Percentiles rank a stretch among this genome's conserved stretches.
phyloP scores from a whole-genome alignment of 2,113 vertebrate species.

The Vicugna pacos region DNA sequence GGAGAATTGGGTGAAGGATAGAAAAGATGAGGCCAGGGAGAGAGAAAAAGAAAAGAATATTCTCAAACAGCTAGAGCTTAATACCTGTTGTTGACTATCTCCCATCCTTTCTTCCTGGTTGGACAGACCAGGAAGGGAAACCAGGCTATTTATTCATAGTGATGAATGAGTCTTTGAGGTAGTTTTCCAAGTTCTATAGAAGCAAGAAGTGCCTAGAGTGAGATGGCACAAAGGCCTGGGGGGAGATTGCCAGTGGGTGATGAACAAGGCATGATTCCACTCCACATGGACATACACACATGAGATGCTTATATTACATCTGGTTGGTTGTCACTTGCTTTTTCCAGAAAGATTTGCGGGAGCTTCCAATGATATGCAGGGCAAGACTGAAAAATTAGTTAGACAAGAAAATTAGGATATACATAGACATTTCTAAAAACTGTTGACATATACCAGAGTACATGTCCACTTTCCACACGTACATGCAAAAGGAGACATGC shows the following conservation, averaged over 20 bases:
- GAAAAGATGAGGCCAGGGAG: background rate
- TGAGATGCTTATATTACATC: background rate
- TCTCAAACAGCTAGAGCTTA: background rate
- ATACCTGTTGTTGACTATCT: background rate
- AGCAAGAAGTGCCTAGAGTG: background rate
- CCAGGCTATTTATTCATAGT: background rate
- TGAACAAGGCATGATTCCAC: background rate
- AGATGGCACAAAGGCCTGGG: background rate
- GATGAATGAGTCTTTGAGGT: background rate
- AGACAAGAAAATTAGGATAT: conserved; percentile 25
- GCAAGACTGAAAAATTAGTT: background rate
- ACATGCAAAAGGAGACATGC: background rate
- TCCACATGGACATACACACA: accelerated
- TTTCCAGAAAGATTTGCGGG: background rate
- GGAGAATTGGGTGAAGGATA: background rate
- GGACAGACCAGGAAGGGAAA: background rate
- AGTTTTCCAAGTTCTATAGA: conserved; percentile 7
- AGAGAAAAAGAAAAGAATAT: background rate
- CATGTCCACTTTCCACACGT: background rate
- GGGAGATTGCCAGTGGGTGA: background rate
- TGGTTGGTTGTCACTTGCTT: background rate
- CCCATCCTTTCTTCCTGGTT: background rate
- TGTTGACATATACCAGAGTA: background rate
- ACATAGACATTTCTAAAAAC: background rate
- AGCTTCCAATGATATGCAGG: background rate